These are phyloP conservation scores for Harpalus rufipes DNA, from an alignment of 2,888 invertebrate genomes.

Conservation along the genomic window DNA sequence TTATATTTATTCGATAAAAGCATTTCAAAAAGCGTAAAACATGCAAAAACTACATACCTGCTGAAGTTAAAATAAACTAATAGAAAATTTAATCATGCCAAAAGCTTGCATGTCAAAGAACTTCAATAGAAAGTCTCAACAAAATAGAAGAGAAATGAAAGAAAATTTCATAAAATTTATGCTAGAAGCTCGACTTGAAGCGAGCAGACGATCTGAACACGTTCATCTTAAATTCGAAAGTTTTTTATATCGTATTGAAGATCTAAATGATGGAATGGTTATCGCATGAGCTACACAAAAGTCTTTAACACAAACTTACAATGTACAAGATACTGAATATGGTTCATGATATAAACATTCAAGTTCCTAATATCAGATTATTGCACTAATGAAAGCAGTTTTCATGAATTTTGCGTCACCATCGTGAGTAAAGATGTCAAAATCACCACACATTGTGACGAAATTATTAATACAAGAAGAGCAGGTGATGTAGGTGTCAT, in stretches of 20 bases:
- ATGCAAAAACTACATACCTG: constrained; percentile 66
- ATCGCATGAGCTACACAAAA: constrained; percentile 57
- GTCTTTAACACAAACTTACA: constrained; percentile 60
- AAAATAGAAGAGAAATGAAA: constrained; percentile 34
- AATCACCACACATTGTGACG: constrained; percentile 63
- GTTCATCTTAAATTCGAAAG: constrained; percentile 59
- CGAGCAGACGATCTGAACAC: constrained; percentile 58
- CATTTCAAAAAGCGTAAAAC: constrained; percentile 55
- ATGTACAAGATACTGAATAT: constrained; percentile 64
- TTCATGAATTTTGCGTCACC: constrained; percentile 65
- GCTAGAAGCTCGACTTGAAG: constrained; percentile 51
- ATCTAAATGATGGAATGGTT: constrained; percentile 45
- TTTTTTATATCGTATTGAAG: constrained; percentile 43
- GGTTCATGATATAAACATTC: constrained; percentile 64
- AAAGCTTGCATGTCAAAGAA: constrained; percentile 57
- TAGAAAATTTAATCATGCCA: constrained; percentile 52
- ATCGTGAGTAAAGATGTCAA: constrained; percentile 55
- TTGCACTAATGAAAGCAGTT: constrained; percentile 64
- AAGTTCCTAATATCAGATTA: constrained; percentile 61
- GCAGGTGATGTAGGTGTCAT: constrained; percentile 60
- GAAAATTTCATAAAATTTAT: constrained; percentile 27
- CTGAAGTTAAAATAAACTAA: constrained; percentile 41
- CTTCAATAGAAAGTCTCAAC: constrained; percentile 38
- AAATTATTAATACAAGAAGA: constrained; percentile 64
- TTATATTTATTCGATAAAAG: constrained; percentile 31